phyloP scores from a whole-genome alignment of 2,113 vertebrate species.

The Diphyllodes magnificus region DNA sequence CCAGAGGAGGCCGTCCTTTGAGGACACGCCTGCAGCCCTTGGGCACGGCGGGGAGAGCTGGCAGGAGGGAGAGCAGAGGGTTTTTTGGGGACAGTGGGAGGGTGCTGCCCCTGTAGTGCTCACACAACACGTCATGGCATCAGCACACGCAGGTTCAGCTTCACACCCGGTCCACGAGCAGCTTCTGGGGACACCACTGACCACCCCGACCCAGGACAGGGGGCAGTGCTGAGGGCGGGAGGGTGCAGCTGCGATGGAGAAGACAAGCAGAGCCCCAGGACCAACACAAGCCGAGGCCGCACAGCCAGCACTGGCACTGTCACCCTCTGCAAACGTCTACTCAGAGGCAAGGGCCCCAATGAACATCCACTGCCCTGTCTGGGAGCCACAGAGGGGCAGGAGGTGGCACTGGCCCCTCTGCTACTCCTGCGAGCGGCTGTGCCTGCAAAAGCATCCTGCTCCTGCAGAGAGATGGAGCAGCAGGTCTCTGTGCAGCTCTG shows the following conservation, averaged over 20 bases:
- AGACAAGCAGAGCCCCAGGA: background rate
- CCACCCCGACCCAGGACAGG: accelerated
- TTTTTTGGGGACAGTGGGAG: background rate
- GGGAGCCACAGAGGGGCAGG: background rate
- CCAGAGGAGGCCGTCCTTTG: background rate
- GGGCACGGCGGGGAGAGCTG: background rate
- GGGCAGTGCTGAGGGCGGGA: background rate
- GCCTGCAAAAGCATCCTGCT: background rate
- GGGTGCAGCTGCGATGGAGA: accelerated
- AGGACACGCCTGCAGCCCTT: background rate
- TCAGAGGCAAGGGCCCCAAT: accelerated
- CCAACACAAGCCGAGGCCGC: background rate
- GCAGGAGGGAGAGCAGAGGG: background rate
- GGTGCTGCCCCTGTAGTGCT: background rate
- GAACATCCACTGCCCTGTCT: background rate
- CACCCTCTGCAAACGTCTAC: background rate
- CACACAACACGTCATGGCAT: accelerated
- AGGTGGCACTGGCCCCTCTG: background rate
- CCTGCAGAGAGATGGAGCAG: background rate
- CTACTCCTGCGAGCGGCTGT: background rate
- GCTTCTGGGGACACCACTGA: background rate
- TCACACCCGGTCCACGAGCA: accelerated
- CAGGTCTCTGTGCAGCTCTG: conserved; percentile 1
- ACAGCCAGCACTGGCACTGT: background rate
- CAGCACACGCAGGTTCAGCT: accelerated